These are phyloP conservation scores for Cinara cedri DNA, from an alignment of 2,888 invertebrate genomes.

Conservation along the genomic window DNA sequence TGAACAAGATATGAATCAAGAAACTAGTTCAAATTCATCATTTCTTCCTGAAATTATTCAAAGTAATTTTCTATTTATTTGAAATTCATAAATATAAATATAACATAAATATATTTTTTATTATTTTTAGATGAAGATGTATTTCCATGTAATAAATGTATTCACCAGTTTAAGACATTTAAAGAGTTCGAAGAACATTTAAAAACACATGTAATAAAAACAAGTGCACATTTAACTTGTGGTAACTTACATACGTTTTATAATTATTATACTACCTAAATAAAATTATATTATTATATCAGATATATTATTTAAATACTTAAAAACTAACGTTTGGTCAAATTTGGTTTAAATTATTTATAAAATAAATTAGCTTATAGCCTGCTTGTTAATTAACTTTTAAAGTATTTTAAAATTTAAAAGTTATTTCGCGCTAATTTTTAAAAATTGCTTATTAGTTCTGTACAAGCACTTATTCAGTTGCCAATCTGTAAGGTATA, in stretches of 20 bases:
- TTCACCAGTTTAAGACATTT: constrained; percentile 59
- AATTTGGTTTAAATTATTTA: too few species aligned
- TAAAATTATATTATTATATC: too few species aligned
- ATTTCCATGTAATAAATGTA: constrained; percentile 64
- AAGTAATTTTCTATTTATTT: not conserved
- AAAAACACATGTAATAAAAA: constrained; percentile 19
- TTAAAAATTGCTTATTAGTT: too few species aligned
- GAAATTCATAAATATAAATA: not conserved
- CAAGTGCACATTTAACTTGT: constrained; percentile 39
- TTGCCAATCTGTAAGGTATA: too few species aligned
- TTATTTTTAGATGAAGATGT: constrained; percentile 61
- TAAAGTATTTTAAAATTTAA: too few species aligned
- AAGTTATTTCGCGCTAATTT: too few species aligned
- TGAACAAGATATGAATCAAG: constrained; percentile 13
- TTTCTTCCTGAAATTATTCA: constrained; percentile 6
- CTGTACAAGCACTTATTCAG: too few species aligned
- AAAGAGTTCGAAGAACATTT: constrained; percentile 40
- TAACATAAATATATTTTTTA: not conserved
- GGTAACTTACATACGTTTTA: constrained; percentile 18
- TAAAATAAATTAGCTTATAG: too few species aligned
- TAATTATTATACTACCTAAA: not conserved
- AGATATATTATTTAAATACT: too few species aligned
- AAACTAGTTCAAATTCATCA: constrained; percentile 31
- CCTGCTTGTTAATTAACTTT: too few species aligned
- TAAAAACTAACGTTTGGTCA: too few species aligned